Evolutionary conservation across 2,797 vertebrate genomes (phyloP).

Genomic region (Dicrostonyx torquatus): DNA sequence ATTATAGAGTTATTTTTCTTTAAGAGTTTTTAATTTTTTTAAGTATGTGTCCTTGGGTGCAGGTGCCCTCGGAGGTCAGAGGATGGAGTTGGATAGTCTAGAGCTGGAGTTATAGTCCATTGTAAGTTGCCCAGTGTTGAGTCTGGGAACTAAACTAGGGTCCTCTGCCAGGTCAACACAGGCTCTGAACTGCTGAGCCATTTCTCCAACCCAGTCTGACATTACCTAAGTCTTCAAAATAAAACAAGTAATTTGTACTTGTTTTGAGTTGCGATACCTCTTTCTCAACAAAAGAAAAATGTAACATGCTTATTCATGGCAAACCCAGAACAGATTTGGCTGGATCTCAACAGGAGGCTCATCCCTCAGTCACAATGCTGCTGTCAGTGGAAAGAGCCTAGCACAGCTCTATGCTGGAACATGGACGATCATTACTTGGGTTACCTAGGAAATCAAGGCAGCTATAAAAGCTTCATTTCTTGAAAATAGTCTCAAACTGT

Average conservation of each 20-base stretch:
- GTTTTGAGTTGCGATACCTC: constrained; percentile 10
- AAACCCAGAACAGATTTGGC: background rate
- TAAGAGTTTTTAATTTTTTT: background rate
- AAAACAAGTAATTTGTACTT: background rate
- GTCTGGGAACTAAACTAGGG: background rate
- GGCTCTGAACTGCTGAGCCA: background rate
- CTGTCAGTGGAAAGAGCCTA: background rate
- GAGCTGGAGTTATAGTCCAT: background rate
- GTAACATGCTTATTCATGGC: background rate
- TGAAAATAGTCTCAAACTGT: background rate
- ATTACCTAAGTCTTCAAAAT: constrained; percentile 15
- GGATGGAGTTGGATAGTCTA: background rate
- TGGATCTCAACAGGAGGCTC: background rate
- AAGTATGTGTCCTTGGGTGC: background rate
- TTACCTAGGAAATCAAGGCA: background rate
- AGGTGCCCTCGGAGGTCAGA: background rate
- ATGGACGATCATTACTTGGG: background rate
- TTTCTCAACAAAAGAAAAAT: constrained; percentile 23
- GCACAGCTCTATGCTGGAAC: background rate
- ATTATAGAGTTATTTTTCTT: background rate
- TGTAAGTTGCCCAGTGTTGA: background rate
- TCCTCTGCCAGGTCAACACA: too few species aligned
- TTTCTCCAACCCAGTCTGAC: background rate
- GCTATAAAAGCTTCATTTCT: background rate
- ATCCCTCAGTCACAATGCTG: background rate